These are phyloP conservation scores for Phylloscopus whistleri DNA, from an alignment of 2,113 vertebrate genomes.

Conservation along the genomic window DNA sequence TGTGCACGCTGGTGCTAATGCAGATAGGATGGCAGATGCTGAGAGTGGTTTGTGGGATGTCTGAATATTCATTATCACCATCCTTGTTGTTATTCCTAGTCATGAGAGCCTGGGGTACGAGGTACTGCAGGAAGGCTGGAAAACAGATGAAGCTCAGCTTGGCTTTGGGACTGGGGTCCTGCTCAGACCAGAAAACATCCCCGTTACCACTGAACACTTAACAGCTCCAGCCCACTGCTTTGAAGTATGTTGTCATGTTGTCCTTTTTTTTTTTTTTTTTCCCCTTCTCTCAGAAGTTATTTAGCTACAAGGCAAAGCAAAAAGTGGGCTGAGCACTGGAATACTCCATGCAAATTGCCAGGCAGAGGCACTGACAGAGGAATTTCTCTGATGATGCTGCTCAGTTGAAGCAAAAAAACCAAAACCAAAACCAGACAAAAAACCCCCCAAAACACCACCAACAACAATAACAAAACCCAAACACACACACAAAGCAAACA, in stretches of 20 bases:
- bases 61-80: conserved; percentile 61
- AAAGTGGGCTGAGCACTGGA: not conserved
- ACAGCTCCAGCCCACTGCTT: conserved; percentile 6
- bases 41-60: conserved; percentile 50
- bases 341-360: not conserved
- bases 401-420: not conserved
- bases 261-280: not conserved
- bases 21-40: conserved; percentile 47
- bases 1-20: conserved; percentile 44
- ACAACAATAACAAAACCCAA: not conserved
- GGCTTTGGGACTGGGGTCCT: not conserved
- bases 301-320: not conserved
- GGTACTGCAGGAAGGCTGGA: not conserved
- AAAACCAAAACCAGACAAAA: not conserved
- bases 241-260: not conserved
- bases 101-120: conserved; percentile 15
- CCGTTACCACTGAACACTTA: not conserved
- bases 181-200: not conserved
- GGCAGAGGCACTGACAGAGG: not conserved
- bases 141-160: conserved; percentile 33
- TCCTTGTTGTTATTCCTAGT: conserved; percentile 35
- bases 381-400: not conserved
- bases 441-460: no score
- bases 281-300: not conserved
- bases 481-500: not conserved